These are phyloP conservation scores for Acheta domesticus DNA, from an alignment of 2,888 invertebrate genomes.

Conservation along the genomic window DNA sequence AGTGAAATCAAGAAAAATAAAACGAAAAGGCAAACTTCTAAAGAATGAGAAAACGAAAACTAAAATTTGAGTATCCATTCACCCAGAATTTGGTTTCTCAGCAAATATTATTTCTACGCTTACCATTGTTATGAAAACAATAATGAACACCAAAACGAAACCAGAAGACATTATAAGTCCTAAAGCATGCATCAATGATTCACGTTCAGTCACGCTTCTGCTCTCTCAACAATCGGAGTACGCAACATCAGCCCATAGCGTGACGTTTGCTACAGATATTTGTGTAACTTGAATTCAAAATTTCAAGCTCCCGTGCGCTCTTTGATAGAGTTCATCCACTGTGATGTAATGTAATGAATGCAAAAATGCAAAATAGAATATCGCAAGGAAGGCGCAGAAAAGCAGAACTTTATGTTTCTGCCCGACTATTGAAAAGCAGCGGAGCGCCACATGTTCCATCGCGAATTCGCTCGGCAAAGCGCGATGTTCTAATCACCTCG, in stretches of 20 bases:
- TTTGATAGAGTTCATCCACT: background rate
- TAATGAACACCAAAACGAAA: no score
- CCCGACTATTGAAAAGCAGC: background rate
- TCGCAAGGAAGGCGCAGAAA: background rate
- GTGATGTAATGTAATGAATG: constrained; percentile 1
- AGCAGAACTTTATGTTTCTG: constrained; percentile 18
- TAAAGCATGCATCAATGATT: background rate
- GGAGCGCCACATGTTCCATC: background rate
- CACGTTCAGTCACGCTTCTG: background rate
- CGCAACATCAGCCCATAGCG: background rate
- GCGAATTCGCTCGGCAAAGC: background rate
- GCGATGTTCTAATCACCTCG: background rate
- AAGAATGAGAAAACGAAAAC: no score
- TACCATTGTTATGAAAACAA: no score
- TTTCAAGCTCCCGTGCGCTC: background rate
- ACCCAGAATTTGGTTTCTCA: no score
- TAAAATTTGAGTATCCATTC: no score
- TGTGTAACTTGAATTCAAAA: constrained; percentile 11
- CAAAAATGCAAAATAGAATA: constrained; percentile 18
- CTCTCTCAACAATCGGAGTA: background rate
- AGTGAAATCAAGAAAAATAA: no score
- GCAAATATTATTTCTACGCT: no score
- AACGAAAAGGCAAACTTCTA: no score
- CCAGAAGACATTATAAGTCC: no score
- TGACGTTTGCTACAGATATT: background rate